Evolutionary conservation across 2,797 vertebrate genomes (phyloP), one percentile per base, ranked within the genome.

Genomic region (Poecilia wingei): DNA sequence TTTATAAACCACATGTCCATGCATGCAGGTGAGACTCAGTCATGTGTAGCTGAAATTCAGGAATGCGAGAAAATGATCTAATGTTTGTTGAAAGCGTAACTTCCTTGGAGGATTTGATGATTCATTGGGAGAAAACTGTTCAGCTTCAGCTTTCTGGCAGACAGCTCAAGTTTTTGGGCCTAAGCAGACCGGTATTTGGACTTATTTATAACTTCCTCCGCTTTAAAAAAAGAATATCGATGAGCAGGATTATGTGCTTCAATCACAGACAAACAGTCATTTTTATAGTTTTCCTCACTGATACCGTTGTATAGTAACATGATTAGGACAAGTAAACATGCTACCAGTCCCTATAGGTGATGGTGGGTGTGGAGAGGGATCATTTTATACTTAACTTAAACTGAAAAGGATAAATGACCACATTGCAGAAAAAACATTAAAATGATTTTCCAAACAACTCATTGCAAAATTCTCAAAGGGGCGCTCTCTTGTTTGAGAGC

Each of bases 1-100:
- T 7, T 45, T 6, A 45, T 25, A 39, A 51, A 36, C 33, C 20
- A 81, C 89, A 72, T 89, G 90, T 33, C 78, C 25, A 2, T 82
- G 64, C 91, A 86, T 36, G 91, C n/a, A 64, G 2, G 39, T 45
- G 39, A 70, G 49, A 45, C 49, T 16, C 28, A 46, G 39, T 20
- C 46, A 53, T 71, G 31, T n/a, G 31, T 18, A 45, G 28, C 5
- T 25, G 39, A 28, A 57, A 51, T n/a, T n/a, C 25, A 69, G 31
- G 14, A 45, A 64, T 46, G 14, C 1, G 2, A 12, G 3, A 51
- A 68, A 39, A 68, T 36, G 7, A 36, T 4, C 4, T 28, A 20
- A 3, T 12, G 22, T 51, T 47, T 41, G 46, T n/a, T 49, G 46
- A 51, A 51, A 72, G 31, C 1, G 22, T 28, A 51, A 46, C 13